Base-by-base conservation (phyloP, 1,140 invertebrate species). In the Drosophila bifasciata region DNA sequence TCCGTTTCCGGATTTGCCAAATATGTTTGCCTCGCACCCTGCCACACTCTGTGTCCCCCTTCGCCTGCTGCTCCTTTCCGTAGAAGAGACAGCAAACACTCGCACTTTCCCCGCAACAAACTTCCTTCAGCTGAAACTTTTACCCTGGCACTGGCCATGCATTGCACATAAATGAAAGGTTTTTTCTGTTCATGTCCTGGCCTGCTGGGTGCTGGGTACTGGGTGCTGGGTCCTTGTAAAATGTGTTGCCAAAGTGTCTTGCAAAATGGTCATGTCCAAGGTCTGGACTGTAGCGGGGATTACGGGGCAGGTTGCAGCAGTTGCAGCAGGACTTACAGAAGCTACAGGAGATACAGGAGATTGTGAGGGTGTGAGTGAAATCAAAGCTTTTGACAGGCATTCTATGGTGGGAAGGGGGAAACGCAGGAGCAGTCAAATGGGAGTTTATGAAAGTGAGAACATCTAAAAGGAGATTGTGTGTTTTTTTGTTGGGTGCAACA, bases 111-210 rank as follows among this genome's bases (percentile, higher is more conserved):
- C 32, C 32, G 43, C 51, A 41, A 39, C 62, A 84, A 86, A 86
- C n/a, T n/a, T n/a, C n/a, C n/a, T n/a, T n/a, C n/a, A n/a, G n/a
- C n/a, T n/a, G n/a, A n/a, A n/a, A n/a, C 77, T 85, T 85, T 85
- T 85, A 86, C 5, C 32, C 11, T 4, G 11, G 32, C 32, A 13
- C 3, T 85, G 81, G 69, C 73, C 83, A 72, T 85, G 83, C 83
- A 76, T 71, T 80, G 81, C 64, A 85, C 81, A 85, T 85, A 85
- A 85, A 85, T 85, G 81, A 86, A 85, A 81, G 81, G 80, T 85
- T 84, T 75, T 77, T 78, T 73, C 32, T 36, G 32, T 36, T 76
- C n/a, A 59, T 45, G 71, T 68, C 67, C 56, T 59, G 56, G 25
- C 28, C 36, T 6, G 2, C 21, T 28, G 19, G 46, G 4, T n/a